Evolutionary conservation across 2,888 invertebrate species (phyloP), one percentile per base, ranked within the genome.

Genomic region (Epirrhoe alternata): DNA sequence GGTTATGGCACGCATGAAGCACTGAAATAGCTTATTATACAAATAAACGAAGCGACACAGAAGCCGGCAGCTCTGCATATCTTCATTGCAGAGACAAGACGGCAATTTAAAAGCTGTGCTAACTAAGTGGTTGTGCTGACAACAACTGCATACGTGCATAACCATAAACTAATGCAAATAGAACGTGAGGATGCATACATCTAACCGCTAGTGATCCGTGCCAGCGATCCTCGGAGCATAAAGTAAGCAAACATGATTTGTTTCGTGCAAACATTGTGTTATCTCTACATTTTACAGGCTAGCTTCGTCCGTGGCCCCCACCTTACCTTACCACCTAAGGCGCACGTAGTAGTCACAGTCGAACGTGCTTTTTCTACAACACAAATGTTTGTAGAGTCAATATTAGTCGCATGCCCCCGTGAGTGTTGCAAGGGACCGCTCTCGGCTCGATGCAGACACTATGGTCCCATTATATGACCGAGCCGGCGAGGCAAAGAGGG

Each of bases 311-410:
- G 80, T 76, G 78, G 81, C 73, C 78, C 77, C 78, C 80, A 77
- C 79, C 80, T 79, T 80, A 80, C 83, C 82, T 79, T 80, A 80
- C 83, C 82, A 79, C 84, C 86, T 84, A 84, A 81, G 81, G 77
- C 79, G 84, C 81, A 80, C 80, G 77, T 78, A 83, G 86, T 81
- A 85, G 80, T 81, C 47, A 47, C 47, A 84, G 82, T 79, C 80
- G 86, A 82, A 86, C 85, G 86, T 86, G 91, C 86, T 85, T 85
- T 81, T 84, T 80, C 79, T 84, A 79, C 85, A 84, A 74, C 82
- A 78, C 85, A 89, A 91, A 92, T 82, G 88, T 92, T 92, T 89
- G 82, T 80, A 74, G 68, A 72, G 90, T 90, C 86, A 92, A 92
- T 92, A 91, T 92, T 92, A 84, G 87, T 82, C 82, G 80, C 82